Evolutionary conservation across 2,797 vertebrate genomes (phyloP), one percentile per base, ranked within the genome.

Genomic region (Nyctibius grandis): DNA sequence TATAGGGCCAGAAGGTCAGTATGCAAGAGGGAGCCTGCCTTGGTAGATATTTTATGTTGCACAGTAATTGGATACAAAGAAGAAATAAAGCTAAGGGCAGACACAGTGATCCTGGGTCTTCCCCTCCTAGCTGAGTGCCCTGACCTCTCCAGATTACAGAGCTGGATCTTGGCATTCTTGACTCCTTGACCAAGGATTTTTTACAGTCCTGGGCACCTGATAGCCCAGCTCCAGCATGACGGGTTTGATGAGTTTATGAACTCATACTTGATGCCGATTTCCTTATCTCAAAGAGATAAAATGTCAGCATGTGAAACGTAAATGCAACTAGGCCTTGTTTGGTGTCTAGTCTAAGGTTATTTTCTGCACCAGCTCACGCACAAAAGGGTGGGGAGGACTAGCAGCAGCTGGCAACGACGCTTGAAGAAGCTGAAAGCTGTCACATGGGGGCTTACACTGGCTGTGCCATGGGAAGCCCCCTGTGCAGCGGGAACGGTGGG

Each of bases 1-100:
- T 95, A 64, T 13, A 92, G 88, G 74, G 44, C 63, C 81, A 77
- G 70, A 67, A 92, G 56, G 56, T 87, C 1, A 0, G 15, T 68
- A 68, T 72, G 64, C 48, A 64, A 50, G 83, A 85, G 47, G 31
- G 20, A 68, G 60, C 74, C 84, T 95, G 86, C 31, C 26, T 87
- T 91, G 56, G 75, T 93, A 83, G 88, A 75, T 91, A 87, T 60
- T 94, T 93, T 77, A 57, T 79, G 72, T 92, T 89, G n/a, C 48
- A 29, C 56, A 53, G 92, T 92, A 91, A 85, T 64, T 93, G 86
- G 70, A 91, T 91, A 77, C 81, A 92, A 96, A 93, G 40, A 69
- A 93, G 91, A 85, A 92, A 89, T 83, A 91, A 91, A 88, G 59
- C 74, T 91, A 42, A 70, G 48, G 56, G 64, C 51, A 68, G 81